A percentile compares a stretch with the other conserved stretches of the same genome.
Conservation (phyloP, 1,140 invertebrate genomes). For the Neodiprion pinetum region DNA sequence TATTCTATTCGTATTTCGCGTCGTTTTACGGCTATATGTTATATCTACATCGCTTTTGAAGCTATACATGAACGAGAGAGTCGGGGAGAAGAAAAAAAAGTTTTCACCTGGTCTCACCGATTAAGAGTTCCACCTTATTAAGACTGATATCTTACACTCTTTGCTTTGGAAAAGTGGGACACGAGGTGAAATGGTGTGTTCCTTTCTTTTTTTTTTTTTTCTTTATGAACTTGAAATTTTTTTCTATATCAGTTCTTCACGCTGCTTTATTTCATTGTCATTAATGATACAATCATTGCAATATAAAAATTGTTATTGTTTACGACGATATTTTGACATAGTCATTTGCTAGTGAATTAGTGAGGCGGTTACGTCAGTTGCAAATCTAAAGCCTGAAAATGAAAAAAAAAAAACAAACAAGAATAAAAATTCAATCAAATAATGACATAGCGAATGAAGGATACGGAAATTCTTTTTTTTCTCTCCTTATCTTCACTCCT, state of each 20-base stretch:
- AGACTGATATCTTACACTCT: constrained; percentile 44
- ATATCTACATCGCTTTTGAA: too few relatives aligned
- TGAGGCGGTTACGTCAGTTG: not conserved
- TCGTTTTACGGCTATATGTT: too few relatives aligned
- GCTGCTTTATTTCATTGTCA: too few relatives aligned
- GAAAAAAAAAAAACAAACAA: constrained; percentile 6
- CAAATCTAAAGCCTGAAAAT: not conserved
- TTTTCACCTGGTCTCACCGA: constrained; percentile 32
- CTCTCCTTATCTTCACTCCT: not conserved
- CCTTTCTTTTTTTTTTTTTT: not conserved
- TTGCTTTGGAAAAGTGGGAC: not conserved
- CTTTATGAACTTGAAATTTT: too few relatives aligned
- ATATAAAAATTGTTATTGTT: too few relatives aligned
- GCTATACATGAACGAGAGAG: not conserved
- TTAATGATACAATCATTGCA: too few relatives aligned
- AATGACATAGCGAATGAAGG: not conserved
- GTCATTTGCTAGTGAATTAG: too few relatives aligned
- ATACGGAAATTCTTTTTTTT: constrained; percentile 7
- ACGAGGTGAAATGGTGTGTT: not conserved
- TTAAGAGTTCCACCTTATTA: constrained; percentile 35
- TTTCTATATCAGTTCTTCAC: too few relatives aligned
- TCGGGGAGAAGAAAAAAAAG: not conserved
- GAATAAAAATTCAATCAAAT: constrained; percentile 12
- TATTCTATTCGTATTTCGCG: not conserved
- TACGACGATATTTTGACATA: not conserved